Evolutionary conservation across 2,888 invertebrate species (phyloP), one percentile per base, ranked within the genome.

Genomic region (Ecdyonurus torrentis): DNA sequence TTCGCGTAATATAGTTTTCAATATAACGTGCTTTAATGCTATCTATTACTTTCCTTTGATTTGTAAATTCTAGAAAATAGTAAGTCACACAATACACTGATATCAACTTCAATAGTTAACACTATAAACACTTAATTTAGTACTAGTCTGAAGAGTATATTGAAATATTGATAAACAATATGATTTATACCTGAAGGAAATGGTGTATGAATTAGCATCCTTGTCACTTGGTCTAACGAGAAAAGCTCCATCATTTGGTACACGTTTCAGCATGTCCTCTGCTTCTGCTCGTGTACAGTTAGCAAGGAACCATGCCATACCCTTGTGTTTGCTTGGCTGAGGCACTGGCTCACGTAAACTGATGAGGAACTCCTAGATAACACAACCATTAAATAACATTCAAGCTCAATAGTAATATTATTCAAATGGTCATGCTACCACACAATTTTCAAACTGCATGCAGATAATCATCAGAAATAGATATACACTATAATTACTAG

Each of bases 281-380:
- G 96, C 92, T 68, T 88, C 84, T 7, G 83, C 81, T 65, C 94
- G 81, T 20, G 86, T 85, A 68, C 91, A 87, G 61, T 84, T 82
- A 1, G 87, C 82, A 72, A 92, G 91, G 78, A 88, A 97, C 96
- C 96, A 97, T 69, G 89, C 90, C 76, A 91, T 89, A 64, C 85
- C 88, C 73, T 94, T 93, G 70, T 97, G 96, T 72, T 91, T 91
- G 72, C 90, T 91, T 22, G 94, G 94, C 73, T 95, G 96, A 0
- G 96, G 96, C 1, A 96, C 95, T 0, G 96, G 92, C 72, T 93
- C 91, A 69, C 84, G 85, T 0, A 97, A 78, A 0, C 84, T 89
- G 68, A 95, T 91, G 25, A 89, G 81, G 75, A 95, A 95, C 74
- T 93, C 91, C 79, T 87, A 70, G 10, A 66, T 68, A 63, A 66